Conservation (phyloP, 2,797 vertebrate species). For the Sebastes oblongus region DNA sequence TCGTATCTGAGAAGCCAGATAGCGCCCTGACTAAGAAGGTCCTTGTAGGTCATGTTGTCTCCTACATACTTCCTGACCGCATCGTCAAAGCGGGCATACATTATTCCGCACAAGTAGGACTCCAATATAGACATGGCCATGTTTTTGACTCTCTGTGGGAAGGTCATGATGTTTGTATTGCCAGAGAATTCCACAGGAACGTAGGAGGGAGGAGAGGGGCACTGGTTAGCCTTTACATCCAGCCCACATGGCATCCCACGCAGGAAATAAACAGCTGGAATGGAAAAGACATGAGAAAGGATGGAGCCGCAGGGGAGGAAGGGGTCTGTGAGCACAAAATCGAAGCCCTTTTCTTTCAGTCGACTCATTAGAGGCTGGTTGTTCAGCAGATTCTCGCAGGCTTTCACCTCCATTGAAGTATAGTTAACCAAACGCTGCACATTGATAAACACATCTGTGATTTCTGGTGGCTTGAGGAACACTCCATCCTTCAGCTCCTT, state of each 20-base stretch:
- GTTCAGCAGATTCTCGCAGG: constrained; percentile 74
- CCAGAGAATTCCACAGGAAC: constrained; percentile 65
- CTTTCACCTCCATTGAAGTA: constrained; percentile 54
- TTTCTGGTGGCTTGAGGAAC: constrained; percentile 37
- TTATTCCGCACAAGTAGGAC: constrained; percentile 33
- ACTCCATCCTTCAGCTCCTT: accelerated
- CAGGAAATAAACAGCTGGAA: constrained; percentile 79
- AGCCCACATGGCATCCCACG: constrained; percentile 75
- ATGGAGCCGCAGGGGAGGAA: constrained; percentile 83
- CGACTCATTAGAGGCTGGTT: constrained; percentile 64
- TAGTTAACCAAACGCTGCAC: constrained; percentile 57
- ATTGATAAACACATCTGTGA: constrained; percentile 38
- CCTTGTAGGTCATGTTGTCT: constrained; percentile 61
- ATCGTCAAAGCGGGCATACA: constrained; percentile 71
- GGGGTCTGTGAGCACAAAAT: constrained; percentile 80
- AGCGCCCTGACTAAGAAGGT: constrained; percentile 63
- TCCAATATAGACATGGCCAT: constrained; percentile 47
- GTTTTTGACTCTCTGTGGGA: constrained; percentile 77
- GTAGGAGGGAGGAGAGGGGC: constrained; percentile 77
- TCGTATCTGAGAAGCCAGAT: constrained; percentile 84
- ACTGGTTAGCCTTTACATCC: constrained; percentile 65
- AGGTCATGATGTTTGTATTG: constrained; percentile 73
- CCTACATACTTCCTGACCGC: constrained; percentile 63
- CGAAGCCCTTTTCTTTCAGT: constrained; percentile 61
- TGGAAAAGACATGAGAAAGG: constrained; percentile 67